Conservation (phyloP, 2,888 invertebrate species). For the Dolomedes plantarius region DNA sequence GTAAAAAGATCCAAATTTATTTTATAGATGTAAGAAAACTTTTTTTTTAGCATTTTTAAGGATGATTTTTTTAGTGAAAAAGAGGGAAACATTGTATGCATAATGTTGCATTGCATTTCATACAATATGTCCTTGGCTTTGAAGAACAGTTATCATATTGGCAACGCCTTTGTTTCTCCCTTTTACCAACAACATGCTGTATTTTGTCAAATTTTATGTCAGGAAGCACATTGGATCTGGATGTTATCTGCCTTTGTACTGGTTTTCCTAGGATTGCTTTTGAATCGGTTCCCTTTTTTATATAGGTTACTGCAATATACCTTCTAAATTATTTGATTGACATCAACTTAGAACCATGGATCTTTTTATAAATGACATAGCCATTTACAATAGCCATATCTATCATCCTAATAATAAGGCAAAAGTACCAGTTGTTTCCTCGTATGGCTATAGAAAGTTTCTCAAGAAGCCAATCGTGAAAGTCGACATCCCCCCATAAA, state of each 20-base stretch:
- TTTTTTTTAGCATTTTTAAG: neutral
- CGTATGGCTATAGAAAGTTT: constrained; percentile 6
- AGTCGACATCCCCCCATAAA: constrained; percentile 13
- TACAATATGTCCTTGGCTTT: constrained; percentile 7
- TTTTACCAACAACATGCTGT: constrained; percentile 11
- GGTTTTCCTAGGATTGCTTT: constrained; percentile 5
- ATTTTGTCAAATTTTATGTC: constrained; percentile 9
- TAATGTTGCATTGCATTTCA: constrained; percentile 19
- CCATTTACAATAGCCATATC: constrained; percentile 18
- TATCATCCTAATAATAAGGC: constrained; percentile 2
- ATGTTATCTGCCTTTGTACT: neutral
- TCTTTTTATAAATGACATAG: neutral
- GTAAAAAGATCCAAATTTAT: neutral
- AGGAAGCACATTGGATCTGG: constrained; percentile 12
- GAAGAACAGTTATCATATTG: constrained; percentile 9
- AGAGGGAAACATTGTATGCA: constrained; percentile 12
- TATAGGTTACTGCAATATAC: constrained; percentile 6
- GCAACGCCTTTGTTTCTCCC: neutral
- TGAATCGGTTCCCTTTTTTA: constrained; percentile 9
- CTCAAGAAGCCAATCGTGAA: constrained; percentile 9
- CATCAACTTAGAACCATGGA: constrained; percentile 1
- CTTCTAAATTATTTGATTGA: constrained; percentile 15
- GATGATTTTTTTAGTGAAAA: constrained; percentile 13
- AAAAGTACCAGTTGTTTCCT: neutral
- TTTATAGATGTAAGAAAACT: neutral